Percentiles rank a stretch among this genome's conserved stretches.
Conservation (phyloP, 1,140 invertebrate species). For the Elymnias hypermnestra region DNA sequence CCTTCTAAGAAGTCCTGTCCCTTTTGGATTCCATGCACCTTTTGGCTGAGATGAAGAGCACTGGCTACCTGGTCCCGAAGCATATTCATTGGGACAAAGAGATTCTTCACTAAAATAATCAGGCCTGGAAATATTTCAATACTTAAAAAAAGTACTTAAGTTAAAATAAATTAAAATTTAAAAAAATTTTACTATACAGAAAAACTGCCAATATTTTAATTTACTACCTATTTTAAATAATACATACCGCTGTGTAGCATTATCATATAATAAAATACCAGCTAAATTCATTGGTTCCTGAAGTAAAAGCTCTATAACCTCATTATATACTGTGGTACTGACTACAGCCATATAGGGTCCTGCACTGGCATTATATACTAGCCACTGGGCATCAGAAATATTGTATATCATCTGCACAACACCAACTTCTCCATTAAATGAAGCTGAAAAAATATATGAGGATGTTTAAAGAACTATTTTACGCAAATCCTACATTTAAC, state of each 20-base stretch:
- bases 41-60: constrained; percentile 48
- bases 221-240: no score
- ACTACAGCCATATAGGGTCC: constrained; percentile 84
- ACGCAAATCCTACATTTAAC: not conserved
- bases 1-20: constrained; percentile 83
- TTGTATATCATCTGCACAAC: constrained; percentile 85
- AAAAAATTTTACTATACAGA: no score
- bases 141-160: no score
- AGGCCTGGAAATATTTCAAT: constrained; percentile 55
- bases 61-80: constrained; percentile 67
- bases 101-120: constrained; percentile 83
- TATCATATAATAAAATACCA: constrained; percentile 76
- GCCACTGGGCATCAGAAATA: constrained; percentile 82
- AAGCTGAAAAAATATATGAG: constrained; percentile 37
- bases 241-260: constrained; percentile 61
- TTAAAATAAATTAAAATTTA: no score
- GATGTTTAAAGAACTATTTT: no score
- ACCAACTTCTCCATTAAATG: constrained; percentile 85
- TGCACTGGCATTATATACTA: constrained; percentile 81
- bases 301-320: constrained; percentile 68
- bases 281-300: constrained; percentile 70
- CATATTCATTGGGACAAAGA: constrained; percentile 89
- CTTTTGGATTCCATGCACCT: constrained; percentile 86
- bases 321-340: constrained; percentile 79
- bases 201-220: no score